phyloP scores from a whole-genome alignment of 1,140 invertebrate genomes.

The Acromyrmex charruanus region DNA sequence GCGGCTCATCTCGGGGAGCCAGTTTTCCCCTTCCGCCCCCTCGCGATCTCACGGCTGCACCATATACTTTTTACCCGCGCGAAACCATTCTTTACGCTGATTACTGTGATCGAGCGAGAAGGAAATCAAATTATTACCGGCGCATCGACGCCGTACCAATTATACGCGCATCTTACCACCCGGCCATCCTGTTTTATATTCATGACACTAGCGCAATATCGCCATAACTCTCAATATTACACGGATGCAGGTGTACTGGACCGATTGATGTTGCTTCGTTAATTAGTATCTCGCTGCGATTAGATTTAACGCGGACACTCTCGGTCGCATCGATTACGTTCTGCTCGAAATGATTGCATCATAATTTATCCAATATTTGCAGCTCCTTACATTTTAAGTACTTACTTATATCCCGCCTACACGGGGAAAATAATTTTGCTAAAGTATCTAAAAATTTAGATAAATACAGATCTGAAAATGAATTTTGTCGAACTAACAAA shows the following conservation, averaged over 20 bases:
- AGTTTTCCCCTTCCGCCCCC: neutral
- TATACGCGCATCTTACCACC: conserved; percentile 22
- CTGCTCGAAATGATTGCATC: conserved; percentile 9
- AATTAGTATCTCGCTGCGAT: conserved; percentile 21
- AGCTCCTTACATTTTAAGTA: too few relatives aligned
- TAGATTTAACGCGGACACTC: neutral
- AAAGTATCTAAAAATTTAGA: too few relatives aligned
- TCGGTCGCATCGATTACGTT: neutral
- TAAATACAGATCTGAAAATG: too few relatives aligned
- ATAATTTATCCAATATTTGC: neutral
- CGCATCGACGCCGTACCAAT: conserved; percentile 14
- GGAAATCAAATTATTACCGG: conserved; percentile 41
- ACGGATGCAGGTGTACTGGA: neutral
- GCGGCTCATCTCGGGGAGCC: conserved; percentile 56
- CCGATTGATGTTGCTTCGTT: neutral
- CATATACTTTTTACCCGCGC: conserved; percentile 52
- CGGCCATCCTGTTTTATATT: conserved; percentile 1
- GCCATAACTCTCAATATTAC: conserved; percentile 41
- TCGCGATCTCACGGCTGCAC: neutral
- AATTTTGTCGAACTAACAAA: too few relatives aligned
- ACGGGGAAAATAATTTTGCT: too few relatives aligned
- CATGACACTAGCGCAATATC: conserved; percentile 43
- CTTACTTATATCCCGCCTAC: too few relatives aligned
- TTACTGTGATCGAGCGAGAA: conserved; percentile 39
- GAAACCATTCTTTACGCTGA: conserved; percentile 39